Base-by-base conservation (phyloP, 1,140 invertebrate genomes). In the Planococcus citri region DNA sequence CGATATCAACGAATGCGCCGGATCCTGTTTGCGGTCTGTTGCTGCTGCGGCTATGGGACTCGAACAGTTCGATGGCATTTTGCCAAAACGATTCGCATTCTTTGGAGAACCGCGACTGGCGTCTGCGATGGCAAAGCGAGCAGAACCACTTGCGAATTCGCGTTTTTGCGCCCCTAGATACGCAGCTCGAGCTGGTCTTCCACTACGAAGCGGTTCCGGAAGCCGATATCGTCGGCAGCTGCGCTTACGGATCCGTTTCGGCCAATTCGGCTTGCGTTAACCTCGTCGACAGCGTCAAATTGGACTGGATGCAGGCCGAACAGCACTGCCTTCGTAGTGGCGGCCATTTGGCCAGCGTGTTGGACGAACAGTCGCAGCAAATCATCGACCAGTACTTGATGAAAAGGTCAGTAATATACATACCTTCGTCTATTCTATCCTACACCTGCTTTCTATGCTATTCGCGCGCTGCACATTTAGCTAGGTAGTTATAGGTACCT, bases 311-410 rank as follows among this genome's bases (percentile, higher is more conserved):
- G 1, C 82, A 84, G 51, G 86, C 86, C 0, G 86, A 88, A 73
- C 78, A 80, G 14, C 82, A 86, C 72, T 90, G 88, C 73, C 76
- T 78, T 10, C 76, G 78, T 60, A 77, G 79, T 68, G 84, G 84
- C 1, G 87, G 87, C 20, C 85, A 88, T 78, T 79, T 90, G 8
- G 83, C 82, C 0, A 85, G 83, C 70, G 78, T 89, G 1, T 77
- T 82, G 8, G 85, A 81, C 74, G 82, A 85, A 41, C 76, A 81
- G 17, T 82, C 83, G 27, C 85, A 88, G 74, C 77, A 79, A 41
- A 76, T 83, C n/a, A 77, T 86, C 69, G 83, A 87, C 75, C 79
- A 82, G 73, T 74, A 86, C 27, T 76, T 87, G 21, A 75, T 83
- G 41, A 81, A 84, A 74, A 84, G 84, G 85, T 87, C 73, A 78